These are phyloP conservation scores for Phalanger gymnotis DNA, from an alignment of 2,797 vertebrate genomes.

Conservation along the genomic window DNA sequence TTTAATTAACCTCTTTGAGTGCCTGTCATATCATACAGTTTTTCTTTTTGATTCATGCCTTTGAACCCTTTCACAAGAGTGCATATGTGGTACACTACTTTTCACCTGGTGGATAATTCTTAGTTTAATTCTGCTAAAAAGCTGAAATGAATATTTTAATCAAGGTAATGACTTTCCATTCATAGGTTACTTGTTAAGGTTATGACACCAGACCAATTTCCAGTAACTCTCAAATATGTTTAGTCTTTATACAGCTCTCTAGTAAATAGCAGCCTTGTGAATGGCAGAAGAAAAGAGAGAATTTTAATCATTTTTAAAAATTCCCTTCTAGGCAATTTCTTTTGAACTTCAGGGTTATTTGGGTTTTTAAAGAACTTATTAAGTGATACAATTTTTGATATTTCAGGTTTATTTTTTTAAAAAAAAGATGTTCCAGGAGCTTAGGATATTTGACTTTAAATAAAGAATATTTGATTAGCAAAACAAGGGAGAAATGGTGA, in stretches of 20 bases:
- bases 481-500: neutral
- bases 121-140: constrained; percentile 39
- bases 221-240: constrained; percentile 52
- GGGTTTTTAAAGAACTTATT: neutral
- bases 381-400: neutral
- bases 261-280: constrained; percentile 12
- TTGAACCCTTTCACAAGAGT: constrained; percentile 44
- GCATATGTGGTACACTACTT: constrained; percentile 34
- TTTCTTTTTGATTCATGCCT: constrained; percentile 60
- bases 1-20: constrained; percentile 56
- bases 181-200: constrained; percentile 41
- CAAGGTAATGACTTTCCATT: constrained; percentile 53
- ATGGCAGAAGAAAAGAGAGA: constrained; percentile 1
- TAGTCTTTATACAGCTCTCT: constrained; percentile 6
- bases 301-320: neutral
- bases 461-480: neutral
- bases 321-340: neutral
- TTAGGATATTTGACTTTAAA: neutral
- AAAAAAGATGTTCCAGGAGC: neutral
- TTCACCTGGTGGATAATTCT: constrained; percentile 57
- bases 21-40: constrained; percentile 56
- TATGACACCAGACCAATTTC: constrained; percentile 43
- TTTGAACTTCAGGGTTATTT: neutral
- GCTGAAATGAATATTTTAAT: constrained; percentile 60
- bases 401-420: neutral